These are phyloP conservation scores for Alosa sapidissima DNA, from an alignment of 2,797 vertebrate species.

Conservation along the genomic window DNA sequence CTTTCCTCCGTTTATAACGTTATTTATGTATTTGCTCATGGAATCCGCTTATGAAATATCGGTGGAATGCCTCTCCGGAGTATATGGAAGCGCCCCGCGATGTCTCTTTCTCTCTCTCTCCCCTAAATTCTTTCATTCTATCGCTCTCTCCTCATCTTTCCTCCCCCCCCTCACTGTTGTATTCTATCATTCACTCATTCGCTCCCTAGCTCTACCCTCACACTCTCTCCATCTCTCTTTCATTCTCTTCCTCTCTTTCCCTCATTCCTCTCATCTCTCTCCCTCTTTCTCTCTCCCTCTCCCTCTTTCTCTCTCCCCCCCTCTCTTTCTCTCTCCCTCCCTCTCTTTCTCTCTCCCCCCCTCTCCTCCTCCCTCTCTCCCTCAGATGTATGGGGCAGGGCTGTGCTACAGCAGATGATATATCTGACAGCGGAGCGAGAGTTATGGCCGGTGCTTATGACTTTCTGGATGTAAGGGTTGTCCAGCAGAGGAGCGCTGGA, in stretches of 20 bases:
- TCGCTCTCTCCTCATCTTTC: too few relatives aligned
- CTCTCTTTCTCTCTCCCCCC: background rate
- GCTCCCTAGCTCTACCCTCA: too few relatives aligned
- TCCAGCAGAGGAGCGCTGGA: slow-evolving; percentile 60
- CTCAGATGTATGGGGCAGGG: background rate
- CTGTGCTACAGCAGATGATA: background rate
- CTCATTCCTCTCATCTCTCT: too few relatives aligned
- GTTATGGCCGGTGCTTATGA: background rate
- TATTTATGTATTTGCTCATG: background rate
- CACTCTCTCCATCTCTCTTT: too few relatives aligned
- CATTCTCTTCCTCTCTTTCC: too few relatives aligned
- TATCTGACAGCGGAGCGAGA: background rate
- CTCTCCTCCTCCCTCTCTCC: background rate
- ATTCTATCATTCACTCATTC: too few relatives aligned
- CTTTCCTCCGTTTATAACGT: background rate
- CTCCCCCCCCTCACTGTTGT: too few relatives aligned
- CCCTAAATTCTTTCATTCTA: too few relatives aligned
- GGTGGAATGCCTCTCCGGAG: background rate
- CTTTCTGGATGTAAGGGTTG: background rate
- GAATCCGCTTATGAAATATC: background rate
- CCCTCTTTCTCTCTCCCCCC: background rate
- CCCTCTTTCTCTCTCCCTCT: too few relatives aligned
- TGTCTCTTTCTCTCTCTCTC: background rate
- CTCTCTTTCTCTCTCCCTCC: too few relatives aligned
- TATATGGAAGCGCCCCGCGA: background rate